phyloP scores from a whole-genome alignment of 1,140 invertebrate genomes.

The Sarcophaga bullata region DNA sequence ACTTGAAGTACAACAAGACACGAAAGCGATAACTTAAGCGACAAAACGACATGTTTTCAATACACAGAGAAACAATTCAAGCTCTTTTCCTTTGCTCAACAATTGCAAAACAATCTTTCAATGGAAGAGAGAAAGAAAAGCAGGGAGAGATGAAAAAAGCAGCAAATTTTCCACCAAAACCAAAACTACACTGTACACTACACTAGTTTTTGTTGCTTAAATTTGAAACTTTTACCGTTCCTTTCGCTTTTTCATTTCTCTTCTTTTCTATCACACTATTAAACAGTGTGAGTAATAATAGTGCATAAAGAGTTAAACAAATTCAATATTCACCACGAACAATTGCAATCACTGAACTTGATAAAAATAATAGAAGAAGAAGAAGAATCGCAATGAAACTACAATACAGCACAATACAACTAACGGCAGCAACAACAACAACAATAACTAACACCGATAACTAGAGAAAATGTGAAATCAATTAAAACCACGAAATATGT shows the following conservation, averaged over 20 bases:
- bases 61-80: neutral
- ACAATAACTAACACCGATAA: neutral
- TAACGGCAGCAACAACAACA: neutral
- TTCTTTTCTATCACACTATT: neutral
- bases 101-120: neutral
- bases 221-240: neutral
- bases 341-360: neutral
- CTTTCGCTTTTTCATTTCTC: no score
- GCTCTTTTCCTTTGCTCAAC: neutral
- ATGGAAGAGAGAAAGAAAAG: neutral
- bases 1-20: no score
- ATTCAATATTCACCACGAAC: neutral
- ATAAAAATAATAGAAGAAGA: neutral
- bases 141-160: neutral
- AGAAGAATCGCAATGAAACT: no score
- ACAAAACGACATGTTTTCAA: neutral
- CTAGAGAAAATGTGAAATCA: slow-evolving; percentile 23
- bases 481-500: slow-evolving; percentile 11
- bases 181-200: neutral
- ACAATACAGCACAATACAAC: no score
- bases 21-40: neutral
- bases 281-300: neutral
- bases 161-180: neutral
- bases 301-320: neutral
- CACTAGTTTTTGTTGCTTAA: neutral